Evolutionary conservation across 2,113 vertebrate genomes (phyloP).

Genomic region (Cavia aperea): DNA sequence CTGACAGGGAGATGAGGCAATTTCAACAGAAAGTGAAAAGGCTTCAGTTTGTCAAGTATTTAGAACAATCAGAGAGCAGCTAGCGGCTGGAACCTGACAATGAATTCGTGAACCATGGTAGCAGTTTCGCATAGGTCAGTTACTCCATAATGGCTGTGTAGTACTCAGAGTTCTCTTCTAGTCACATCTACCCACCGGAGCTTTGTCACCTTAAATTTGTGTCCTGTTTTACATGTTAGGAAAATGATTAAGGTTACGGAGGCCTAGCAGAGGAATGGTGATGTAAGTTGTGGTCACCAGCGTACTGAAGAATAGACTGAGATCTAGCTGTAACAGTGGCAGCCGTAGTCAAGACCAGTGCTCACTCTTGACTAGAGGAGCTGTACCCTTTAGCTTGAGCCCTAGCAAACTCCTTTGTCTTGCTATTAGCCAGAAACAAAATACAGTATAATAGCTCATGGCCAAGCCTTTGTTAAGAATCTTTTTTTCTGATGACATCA

Average conservation of each 20-base stretch:
- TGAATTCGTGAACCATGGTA: slow-evolving; percentile 82
- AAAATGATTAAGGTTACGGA: slow-evolving; percentile 69
- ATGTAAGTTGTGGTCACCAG: slow-evolving; percentile 59
- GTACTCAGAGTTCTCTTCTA: slow-evolving; percentile 76
- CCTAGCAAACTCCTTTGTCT: slow-evolving; percentile 37
- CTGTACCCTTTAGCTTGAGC: background rate
- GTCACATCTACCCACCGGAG: slow-evolving; percentile 67
- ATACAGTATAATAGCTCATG: background rate
- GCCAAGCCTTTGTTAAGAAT: slow-evolving; percentile 35
- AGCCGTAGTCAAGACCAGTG: slow-evolving; percentile 43
- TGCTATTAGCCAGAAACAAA: slow-evolving; percentile 23
- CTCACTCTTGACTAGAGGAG: slow-evolving; percentile 59
- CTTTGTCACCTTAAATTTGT: slow-evolving; percentile 74
- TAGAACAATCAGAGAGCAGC: slow-evolving; percentile 90
- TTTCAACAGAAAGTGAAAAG: slow-evolving; percentile 88
- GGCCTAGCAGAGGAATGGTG: slow-evolving; percentile 56
- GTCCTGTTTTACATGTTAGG: slow-evolving; percentile 75
- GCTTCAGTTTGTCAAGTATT: slow-evolving; percentile 90
- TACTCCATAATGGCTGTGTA: slow-evolving; percentile 77
- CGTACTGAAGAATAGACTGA: slow-evolving; percentile 69
- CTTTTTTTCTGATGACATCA: slow-evolving; percentile 40
- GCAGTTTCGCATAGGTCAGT: slow-evolving; percentile 81
- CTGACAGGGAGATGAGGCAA: slow-evolving; percentile 93
- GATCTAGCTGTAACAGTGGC: slow-evolving; percentile 51
- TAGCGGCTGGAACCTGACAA: slow-evolving; percentile 85